Base-by-base conservation (phyloP, 2,797 vertebrate species). In the Gadopsis marmoratus region DNA sequence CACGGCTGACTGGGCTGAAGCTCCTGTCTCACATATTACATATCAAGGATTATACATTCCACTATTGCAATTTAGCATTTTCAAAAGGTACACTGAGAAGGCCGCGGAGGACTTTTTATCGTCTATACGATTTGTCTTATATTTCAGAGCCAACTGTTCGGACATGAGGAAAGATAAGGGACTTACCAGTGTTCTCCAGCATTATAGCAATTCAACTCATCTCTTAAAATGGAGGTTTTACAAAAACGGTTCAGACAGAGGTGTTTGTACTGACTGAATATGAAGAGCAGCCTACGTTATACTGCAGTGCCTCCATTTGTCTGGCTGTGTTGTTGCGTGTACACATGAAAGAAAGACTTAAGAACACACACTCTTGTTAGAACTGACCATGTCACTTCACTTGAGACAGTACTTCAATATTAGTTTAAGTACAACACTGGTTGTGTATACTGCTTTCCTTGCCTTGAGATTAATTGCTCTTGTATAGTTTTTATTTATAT, bases 1-100 rank as follows among this genome's bases (percentile, higher is more conserved):
- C 31, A 13, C 21, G 51, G 61, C 62, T 66, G 73, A 79, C 68
- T n/a, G 48, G 60, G 43, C 47, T 21, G 6, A 65, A 64, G 56
- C 35, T 43, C 21, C 16, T 35, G 12, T 45, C 37, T 64, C 59
- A n/a, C 21, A 55, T 70, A 10, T 61, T n/a, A 61, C 23, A 56
- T 68, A 55, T 71, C 7, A 61, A 13, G 14, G 47, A 76, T 71
- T 48, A 31, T 31, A 39, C 8, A 31, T 76, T 16, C 63, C 43
- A 48, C 3, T 60, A 1, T 29, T 55, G 26, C 31, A 23, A 12
- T 43, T 61, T 17, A 41, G 21, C 21, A 4, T 63, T 54, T 60
- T 56, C 13, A 21, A 43, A 39, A 39, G 59, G 67, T 11, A 17
- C 9, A 35, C 48, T 9, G n/a, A 59, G 53, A 55, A 23, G 29